A percentile compares a stretch with the other conserved stretches of the same genome.
These are phyloP conservation scores for Gymnarchus niloticus DNA, from an alignment of 2,113 vertebrate genomes.

Conservation along the genomic window DNA sequence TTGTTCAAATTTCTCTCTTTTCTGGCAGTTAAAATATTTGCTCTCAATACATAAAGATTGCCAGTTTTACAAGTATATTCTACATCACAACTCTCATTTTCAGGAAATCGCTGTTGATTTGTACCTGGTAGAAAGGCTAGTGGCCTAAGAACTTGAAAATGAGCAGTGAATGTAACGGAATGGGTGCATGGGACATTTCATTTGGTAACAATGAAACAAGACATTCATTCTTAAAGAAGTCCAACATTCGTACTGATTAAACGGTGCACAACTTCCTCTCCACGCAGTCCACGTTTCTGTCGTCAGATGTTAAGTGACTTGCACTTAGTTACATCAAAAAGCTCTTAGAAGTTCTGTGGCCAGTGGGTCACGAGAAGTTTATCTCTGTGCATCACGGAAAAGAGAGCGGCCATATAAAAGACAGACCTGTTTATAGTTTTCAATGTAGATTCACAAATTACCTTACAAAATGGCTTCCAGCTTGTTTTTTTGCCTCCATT, in stretches of 20 bases:
- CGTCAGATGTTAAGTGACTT: background rate
- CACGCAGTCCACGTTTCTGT: no score
- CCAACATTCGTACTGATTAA: no score
- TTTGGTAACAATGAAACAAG: background rate
- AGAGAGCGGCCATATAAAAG: background rate
- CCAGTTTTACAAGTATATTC: background rate
- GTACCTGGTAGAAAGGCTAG: background rate
- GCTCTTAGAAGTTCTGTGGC: background rate
- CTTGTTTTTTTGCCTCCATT: background rate
- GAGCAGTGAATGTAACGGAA: background rate
- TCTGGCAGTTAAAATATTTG: conserved; percentile 7
- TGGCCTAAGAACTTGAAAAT: background rate
- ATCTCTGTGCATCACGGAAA: background rate
- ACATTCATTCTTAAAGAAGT: background rate
- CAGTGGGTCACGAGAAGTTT: background rate
- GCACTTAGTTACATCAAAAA: background rate
- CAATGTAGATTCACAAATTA: background rate
- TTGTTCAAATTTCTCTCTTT: background rate
- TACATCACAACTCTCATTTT: background rate
- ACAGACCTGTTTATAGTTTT: background rate
- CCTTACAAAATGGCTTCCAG: background rate
- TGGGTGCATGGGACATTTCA: background rate
- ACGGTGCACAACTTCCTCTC: background rate
- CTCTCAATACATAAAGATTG: background rate
- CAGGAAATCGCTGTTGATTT: background rate